Base-by-base conservation (phyloP, 2,888 invertebrate genomes). In the Chalcis sispes region DNA sequence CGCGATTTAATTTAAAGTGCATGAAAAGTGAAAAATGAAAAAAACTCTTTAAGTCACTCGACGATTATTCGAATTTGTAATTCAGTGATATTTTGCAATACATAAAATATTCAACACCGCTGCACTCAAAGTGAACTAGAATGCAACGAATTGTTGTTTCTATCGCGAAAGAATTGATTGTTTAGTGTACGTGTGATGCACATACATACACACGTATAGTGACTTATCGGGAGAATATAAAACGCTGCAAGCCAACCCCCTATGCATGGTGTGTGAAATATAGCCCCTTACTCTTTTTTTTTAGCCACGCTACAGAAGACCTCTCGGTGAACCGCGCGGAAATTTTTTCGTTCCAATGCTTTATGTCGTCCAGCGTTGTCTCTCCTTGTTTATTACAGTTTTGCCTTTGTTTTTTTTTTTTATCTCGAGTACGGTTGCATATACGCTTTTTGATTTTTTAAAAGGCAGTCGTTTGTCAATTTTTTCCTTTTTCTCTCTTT, bases 191-290 rank as follows among this genome's bases (percentile, higher is more conserved):
- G 65, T 70, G 59, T 65, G 65, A 29, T 18, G 50, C 52, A 65
- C 29, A 52, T 66, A 36, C 25, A 52, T 27, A 56, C 50, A 50
- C 50, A 46, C 46, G 70, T 52, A 36, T 64, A 69, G 46, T 62
- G 66, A 66, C 65, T 77, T 73, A 56, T 72, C 69, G 72, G 72
- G 58, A 67, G 40, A 69, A 72, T n/a, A 56, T 62, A 65, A 70
- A 73, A 71, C 42, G 74, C 75, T 76, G 70, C 75, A 78, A 78
- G 54, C 67, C 70, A 73, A 75, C 72, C 65, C 72, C 72, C 71
- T 52, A 71, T 81, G 82, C 82, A 82, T 82, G 82, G 81, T 81
- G 82, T 81, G 80, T 81, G 79, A 81, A 81, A 79, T 79, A 78
- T 77, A 79, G 77, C 72, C 79, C 80, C 76, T 67, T 75, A 67